A percentile compares a stretch with the other conserved stretches of the same genome.
Evolutionary conservation across 1,140 invertebrate species (phyloP).

Genomic region (Hyles euphorbiae): DNA sequence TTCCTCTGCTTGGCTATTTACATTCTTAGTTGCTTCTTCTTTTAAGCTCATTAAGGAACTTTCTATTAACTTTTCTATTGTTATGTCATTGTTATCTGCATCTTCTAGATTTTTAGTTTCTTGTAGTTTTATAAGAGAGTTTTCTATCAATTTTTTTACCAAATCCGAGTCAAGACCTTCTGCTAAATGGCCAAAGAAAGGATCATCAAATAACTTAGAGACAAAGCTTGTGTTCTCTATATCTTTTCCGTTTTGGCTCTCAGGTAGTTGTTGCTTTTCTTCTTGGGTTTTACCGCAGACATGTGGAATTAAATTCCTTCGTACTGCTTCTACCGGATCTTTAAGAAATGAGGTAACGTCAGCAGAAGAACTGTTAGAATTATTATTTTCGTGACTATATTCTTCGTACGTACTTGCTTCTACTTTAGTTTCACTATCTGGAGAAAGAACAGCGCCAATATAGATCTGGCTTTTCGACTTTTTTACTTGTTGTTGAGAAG

Average conservation of each 20-base stretch:
- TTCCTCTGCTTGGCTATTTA: constrained; percentile 25
- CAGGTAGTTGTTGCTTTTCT: constrained; percentile 9
- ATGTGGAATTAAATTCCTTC: constrained; percentile 82
- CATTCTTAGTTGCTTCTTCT: constrained; percentile 56
- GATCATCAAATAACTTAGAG: constrained; percentile 77
- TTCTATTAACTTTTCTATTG: constrained; percentile 77
- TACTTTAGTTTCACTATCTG: constrained; percentile 36
- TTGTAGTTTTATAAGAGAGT: constrained; percentile 78
- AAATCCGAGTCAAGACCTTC: constrained; percentile 77
- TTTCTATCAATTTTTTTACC: constrained; percentile 79
- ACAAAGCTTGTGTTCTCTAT: constrained; percentile 68
- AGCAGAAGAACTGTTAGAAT: constrained; percentile 29
- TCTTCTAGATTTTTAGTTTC: constrained; percentile 74
- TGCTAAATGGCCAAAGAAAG: constrained; percentile 77
- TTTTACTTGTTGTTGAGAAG: constrained; percentile 49
- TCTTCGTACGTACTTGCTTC: constrained; percentile 63
- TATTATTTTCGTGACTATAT: constrained; percentile 43
- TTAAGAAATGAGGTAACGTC: constrained; percentile 76
- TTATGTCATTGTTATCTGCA: constrained; percentile 76
- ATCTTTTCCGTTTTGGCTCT: constrained; percentile 34
- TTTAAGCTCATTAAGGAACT: constrained; percentile 75
- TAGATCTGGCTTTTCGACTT: constrained; percentile 73
- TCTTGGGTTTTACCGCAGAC: constrained; percentile 78
- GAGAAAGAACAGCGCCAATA: constrained; percentile 60
- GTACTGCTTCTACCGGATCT: constrained; percentile 83